Evolutionary conservation across 2,113 vertebrate species (phyloP).

Genomic region (Anthoscopus minutus): DNA sequence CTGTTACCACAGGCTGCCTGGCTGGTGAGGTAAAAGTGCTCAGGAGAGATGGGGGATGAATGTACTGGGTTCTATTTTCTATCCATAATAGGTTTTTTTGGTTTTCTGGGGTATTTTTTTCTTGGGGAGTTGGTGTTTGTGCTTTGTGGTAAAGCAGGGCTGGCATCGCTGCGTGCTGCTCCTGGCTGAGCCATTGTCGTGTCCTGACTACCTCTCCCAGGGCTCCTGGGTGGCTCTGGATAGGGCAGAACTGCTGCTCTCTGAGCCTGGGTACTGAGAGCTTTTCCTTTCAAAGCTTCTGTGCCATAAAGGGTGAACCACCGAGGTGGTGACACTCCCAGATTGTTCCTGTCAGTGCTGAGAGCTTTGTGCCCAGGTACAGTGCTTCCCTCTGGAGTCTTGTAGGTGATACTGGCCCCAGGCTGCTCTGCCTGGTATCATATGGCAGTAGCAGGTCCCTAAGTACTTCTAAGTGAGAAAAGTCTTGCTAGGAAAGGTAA

Average conservation of each 20-base stretch:
- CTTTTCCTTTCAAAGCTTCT: neutral
- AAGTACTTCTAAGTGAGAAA: neutral
- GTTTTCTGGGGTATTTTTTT: neutral
- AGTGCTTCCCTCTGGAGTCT: neutral
- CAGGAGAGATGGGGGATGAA: neutral
- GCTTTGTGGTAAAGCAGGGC: neutral
- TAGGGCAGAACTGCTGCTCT: neutral
- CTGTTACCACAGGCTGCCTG: neutral
- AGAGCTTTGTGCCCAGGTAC: neutral
- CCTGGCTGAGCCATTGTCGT: neutral
- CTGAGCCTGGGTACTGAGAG: neutral
- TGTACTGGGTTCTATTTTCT: neutral
- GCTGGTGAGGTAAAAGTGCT: neutral
- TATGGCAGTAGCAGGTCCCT: rapidly evolving
- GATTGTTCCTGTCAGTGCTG: neutral
- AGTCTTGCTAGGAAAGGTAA: neutral
- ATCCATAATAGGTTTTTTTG: neutral
- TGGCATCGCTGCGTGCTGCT: neutral
- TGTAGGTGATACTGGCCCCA: rapidly evolving
- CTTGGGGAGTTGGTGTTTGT: neutral
- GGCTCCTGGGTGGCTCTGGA: neutral
- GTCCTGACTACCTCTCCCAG: conserved; percentile 50
- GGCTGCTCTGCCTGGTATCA: neutral
- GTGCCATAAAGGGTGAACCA: neutral
- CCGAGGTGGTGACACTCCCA: neutral